phyloP scores from a whole-genome alignment of 2,797 vertebrate species.

The Eidolon dupreanum region DNA sequence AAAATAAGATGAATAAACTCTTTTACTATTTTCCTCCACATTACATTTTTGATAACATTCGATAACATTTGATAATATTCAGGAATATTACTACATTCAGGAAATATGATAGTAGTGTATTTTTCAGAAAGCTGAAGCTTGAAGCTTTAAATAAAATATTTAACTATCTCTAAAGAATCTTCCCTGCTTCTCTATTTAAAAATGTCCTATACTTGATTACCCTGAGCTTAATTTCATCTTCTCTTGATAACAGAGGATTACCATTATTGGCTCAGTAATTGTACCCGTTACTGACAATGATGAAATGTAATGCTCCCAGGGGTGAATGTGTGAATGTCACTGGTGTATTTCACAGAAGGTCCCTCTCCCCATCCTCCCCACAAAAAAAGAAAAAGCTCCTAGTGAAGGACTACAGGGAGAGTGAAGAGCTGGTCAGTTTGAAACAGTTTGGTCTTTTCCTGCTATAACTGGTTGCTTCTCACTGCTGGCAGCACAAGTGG shows the following conservation, averaged over 20 bases:
- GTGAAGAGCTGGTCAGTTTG: background rate
- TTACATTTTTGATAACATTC: too few relatives aligned
- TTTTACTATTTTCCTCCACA: background rate
- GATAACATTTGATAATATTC: background rate
- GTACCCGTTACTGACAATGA: background rate
- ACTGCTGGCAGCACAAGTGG: background rate
- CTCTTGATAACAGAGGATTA: background rate
- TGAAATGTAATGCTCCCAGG: rapidly evolving
- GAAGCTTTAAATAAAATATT: background rate
- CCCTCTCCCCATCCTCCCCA: background rate
- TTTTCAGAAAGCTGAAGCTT: background rate
- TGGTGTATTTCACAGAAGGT: background rate
- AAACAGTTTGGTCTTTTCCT: background rate
- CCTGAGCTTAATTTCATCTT: background rate
- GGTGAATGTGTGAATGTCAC: background rate
- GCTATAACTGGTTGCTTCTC: background rate
- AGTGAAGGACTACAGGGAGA: background rate
- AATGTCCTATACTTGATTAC: background rate
- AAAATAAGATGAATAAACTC: background rate
- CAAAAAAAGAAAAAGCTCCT: background rate
- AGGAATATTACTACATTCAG: background rate
- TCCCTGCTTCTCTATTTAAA: background rate
- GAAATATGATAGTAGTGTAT: too few relatives aligned
- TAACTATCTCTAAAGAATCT: background rate
- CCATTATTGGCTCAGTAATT: rapidly evolving